A percentile compares a stretch with the other conserved stretches of the same genome.
phyloP scores from a whole-genome alignment of 2,888 invertebrate species.

The Linnaemya vulpina region DNA sequence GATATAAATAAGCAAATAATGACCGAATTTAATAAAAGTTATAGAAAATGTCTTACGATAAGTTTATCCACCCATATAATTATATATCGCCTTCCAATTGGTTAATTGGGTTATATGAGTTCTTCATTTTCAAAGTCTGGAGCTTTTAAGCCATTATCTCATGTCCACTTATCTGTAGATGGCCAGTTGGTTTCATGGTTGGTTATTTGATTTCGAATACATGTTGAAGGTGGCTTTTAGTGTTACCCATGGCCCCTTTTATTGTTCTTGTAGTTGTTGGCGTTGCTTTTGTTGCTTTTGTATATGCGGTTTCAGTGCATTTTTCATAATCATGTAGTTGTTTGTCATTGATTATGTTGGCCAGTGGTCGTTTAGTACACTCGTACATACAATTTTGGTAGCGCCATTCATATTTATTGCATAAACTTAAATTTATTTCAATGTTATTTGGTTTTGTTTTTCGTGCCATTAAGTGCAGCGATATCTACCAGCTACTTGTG shows the following conservation, averaged over 20 bases:
- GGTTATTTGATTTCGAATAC: slow-evolving; percentile 11
- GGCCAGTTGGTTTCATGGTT: slow-evolving; percentile 37
- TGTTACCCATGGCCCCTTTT: slow-evolving; percentile 34
- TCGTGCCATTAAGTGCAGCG: background rate
- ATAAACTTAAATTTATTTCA: slow-evolving; percentile 63
- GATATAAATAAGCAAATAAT: no score
- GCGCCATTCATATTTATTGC: slow-evolving; percentile 64
- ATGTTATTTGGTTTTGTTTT: slow-evolving; percentile 12
- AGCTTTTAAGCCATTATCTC: slow-evolving; percentile 51
- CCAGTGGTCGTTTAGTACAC: slow-evolving; percentile 62
- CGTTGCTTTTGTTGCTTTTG: slow-evolving; percentile 4
- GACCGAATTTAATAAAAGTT: no score
- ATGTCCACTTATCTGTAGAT: slow-evolving; percentile 35
- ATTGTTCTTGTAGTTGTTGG: background rate
- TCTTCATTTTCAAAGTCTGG: slow-evolving; percentile 37
- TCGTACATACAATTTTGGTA: slow-evolving; percentile 55
- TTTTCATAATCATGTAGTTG: slow-evolving; percentile 58
- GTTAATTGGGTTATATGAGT: no score
- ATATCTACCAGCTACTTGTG: slow-evolving; percentile 25
- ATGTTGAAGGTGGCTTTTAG: slow-evolving; percentile 57
- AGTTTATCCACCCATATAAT: no score
- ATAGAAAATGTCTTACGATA: no score
- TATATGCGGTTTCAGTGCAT: slow-evolving; percentile 36
- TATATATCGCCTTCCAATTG: no score
- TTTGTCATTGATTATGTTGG: slow-evolving; percentile 68